A percentile compares a stretch with the other conserved stretches of the same genome.
Conservation (phyloP, 2,888 invertebrate genomes). For the Physocephala rufipes region DNA sequence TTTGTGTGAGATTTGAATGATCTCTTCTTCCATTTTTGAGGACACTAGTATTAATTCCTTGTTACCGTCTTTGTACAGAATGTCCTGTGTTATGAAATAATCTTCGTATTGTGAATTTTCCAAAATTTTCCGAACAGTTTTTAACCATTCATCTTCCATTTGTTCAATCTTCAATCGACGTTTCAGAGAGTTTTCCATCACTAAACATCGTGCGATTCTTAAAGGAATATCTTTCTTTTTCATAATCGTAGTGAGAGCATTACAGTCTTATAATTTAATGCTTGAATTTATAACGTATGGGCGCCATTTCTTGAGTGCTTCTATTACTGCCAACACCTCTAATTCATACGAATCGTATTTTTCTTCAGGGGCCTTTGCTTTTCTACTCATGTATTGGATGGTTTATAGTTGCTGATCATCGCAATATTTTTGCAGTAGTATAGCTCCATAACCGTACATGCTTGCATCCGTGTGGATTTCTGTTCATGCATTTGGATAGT, state of each 20-base stretch:
- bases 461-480: conserved; percentile 10
- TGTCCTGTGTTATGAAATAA: conserved; percentile 34
- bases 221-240: not conserved
- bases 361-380: not conserved
- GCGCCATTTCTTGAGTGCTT: conserved; percentile 43
- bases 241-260: conserved; percentile 19
- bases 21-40: conserved; percentile 50
- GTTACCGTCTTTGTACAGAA: conserved; percentile 36
- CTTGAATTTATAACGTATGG: conserved; percentile 51
- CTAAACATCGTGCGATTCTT: not conserved
- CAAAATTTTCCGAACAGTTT: conserved; percentile 35
- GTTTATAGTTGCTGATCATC: conserved; percentile 14
- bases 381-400: conserved; percentile 5
- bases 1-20: conserved; percentile 57
- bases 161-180: conserved; percentile 34
- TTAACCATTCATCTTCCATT: conserved; percentile 34
- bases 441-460: conserved; percentile 11
- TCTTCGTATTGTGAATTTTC: conserved; percentile 32
- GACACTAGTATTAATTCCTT: conserved; percentile 54
- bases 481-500: not conserved
- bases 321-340: conserved; percentile 10
- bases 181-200: too few relatives aligned
- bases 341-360: conserved; percentile 16
- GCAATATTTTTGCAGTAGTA: conserved; percentile 5
- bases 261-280: conserved; percentile 18